phyloP scores from a whole-genome alignment of 2,888 invertebrate genomes.

The Bellardia pandia region DNA sequence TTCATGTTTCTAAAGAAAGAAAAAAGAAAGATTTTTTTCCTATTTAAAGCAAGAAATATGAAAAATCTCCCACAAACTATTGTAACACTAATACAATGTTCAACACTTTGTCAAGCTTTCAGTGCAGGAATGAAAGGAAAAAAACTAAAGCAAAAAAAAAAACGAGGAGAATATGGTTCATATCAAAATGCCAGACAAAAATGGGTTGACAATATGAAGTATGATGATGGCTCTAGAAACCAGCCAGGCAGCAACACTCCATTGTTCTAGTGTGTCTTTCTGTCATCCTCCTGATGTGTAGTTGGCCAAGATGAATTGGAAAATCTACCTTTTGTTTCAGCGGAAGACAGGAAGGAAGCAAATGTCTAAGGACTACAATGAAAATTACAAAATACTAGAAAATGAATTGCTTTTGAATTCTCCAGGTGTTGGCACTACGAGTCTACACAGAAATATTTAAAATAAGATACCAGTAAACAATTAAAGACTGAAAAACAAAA shows the following conservation, averaged over 20 bases:
- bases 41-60: background rate
- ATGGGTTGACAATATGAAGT: conserved; percentile 62
- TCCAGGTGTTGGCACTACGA: background rate
- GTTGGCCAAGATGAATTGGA: conserved; percentile 51
- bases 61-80: conserved; percentile 52
- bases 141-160: background rate
- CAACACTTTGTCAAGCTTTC: conserved; percentile 67
- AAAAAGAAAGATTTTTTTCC: background rate
- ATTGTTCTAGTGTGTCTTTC: conserved; percentile 32
- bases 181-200: conserved; percentile 54
- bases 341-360: conserved; percentile 5
- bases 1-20: conserved; percentile 32
- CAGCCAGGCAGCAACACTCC: conserved; percentile 1
- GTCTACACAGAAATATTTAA: no score
- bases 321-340: conserved; percentile 34
- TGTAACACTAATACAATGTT: conserved; percentile 46
- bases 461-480: no score
- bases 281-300: background rate
- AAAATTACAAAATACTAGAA: conserved; percentile 2
- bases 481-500: no score
- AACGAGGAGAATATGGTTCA: conserved; percentile 55
- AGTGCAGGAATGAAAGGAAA: background rate
- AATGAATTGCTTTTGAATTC: background rate
- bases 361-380: conserved; percentile 33
- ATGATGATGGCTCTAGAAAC: background rate